Conservation (phyloP, 1,140 invertebrate species). For the Drosophila asahinai region DNA sequence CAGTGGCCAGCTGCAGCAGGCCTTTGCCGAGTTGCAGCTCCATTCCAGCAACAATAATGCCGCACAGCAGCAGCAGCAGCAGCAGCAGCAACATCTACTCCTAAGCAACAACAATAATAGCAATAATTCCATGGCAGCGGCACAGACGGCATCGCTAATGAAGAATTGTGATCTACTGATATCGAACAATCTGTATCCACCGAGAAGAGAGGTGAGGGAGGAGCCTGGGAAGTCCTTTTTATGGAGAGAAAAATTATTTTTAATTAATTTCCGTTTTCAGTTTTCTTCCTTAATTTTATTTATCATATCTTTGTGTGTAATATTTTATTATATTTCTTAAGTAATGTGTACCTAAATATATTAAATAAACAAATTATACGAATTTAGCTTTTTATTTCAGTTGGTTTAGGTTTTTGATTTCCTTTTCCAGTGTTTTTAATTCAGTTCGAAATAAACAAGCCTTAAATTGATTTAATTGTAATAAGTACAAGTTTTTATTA, state of each 20-base stretch:
- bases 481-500: not conserved
- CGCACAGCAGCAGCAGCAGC: constrained; percentile 46
- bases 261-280: not conserved
- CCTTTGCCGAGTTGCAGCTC: constrained; percentile 69
- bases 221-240: too few species aligned
- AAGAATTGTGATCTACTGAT: constrained; percentile 85
- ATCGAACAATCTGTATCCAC: constrained; percentile 84
- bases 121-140: constrained; percentile 75
- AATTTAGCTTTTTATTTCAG: not conserved
- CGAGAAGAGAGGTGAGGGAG: constrained; percentile 80
- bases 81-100: constrained; percentile 67
- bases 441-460: not conserved
- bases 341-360: too few species aligned
- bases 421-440: too few species aligned
- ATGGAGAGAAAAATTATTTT: not conserved
- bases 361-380: too few species aligned
- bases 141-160: constrained; percentile 54
- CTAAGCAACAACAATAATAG: constrained; percentile 84
- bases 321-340: not conserved
- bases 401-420: not conserved
- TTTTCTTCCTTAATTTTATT: too few species aligned
- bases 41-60: constrained; percentile 54
- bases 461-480: not conserved
- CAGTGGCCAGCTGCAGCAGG: constrained; percentile 74
- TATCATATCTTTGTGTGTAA: not conserved